These are phyloP conservation scores for Megaustenia siamemsis DNA, from an alignment of 2,888 invertebrate genomes.

Conservation along the genomic window DNA sequence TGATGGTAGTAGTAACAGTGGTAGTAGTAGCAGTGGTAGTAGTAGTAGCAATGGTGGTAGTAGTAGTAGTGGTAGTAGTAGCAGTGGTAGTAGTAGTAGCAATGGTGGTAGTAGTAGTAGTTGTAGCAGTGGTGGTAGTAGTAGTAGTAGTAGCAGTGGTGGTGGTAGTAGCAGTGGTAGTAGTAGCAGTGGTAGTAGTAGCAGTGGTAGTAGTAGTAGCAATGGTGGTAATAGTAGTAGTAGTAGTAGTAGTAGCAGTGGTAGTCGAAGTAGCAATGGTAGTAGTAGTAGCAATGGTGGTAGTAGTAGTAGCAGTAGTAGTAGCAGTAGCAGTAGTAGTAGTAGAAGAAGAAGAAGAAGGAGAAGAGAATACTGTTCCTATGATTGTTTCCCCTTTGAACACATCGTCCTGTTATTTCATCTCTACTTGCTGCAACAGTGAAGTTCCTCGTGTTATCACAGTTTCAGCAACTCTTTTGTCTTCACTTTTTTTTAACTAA, in stretches of 20 bases:
- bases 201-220: neutral
- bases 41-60: constrained; percentile 24
- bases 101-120: neutral
- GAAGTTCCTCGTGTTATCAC: too few species aligned
- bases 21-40: constrained; percentile 25
- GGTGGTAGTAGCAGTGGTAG: constrained; percentile 31
- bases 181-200: constrained; percentile 21
- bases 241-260: neutral
- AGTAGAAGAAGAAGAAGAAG: neutral
- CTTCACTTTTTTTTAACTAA: too few species aligned
- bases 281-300: constrained; percentile 38
- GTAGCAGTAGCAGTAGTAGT: constrained; percentile 24
- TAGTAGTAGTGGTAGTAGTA: constrained; percentile 13
- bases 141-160: constrained; percentile 29
- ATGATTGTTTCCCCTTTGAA: too few species aligned
- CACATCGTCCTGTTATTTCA: too few species aligned
- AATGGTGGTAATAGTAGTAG: neutral
- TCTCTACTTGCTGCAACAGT: too few species aligned
- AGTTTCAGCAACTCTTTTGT: too few species aligned
- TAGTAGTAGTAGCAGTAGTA: constrained; percentile 25
- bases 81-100: constrained; percentile 18
- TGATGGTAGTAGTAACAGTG: constrained; percentile 12
- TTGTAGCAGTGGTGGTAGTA: constrained; percentile 18
- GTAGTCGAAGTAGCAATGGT: constrained; percentile 27
- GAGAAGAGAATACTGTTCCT: too few species aligned